Evolutionary conservation across 2,113 vertebrate genomes (phyloP).

Genomic region (Melanotaenia duboulayi): DNA sequence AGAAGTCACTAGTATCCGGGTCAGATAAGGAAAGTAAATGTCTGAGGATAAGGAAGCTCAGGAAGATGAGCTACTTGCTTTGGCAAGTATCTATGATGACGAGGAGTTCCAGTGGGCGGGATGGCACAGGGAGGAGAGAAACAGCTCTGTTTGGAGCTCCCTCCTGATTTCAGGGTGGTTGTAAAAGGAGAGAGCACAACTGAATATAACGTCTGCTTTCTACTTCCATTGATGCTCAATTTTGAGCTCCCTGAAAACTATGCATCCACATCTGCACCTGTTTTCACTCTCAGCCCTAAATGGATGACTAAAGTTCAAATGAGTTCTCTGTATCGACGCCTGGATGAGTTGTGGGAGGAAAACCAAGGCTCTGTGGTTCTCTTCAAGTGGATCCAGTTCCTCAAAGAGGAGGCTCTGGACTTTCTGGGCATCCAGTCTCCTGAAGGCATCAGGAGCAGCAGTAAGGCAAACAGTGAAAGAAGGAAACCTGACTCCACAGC

Average conservation of each 20-base stretch:
- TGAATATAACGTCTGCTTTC: constrained; percentile 88
- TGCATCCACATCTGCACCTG: constrained; percentile 87
- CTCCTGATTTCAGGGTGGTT: constrained; percentile 89
- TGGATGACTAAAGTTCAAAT: constrained; percentile 94
- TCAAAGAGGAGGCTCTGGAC: constrained; percentile 91
- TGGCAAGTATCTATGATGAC: constrained; percentile 96
- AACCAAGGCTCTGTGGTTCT: constrained; percentile 90
- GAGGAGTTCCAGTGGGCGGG: constrained; percentile 92
- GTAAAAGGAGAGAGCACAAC: constrained; percentile 85
- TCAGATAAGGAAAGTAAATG: constrained; percentile 85
- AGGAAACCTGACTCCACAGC: constrained; percentile 58
- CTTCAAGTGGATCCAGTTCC: constrained; percentile 97
- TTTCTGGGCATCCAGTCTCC: constrained; percentile 91
- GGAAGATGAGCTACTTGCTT: constrained; percentile 95
- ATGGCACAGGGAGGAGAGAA: constrained; percentile 91
- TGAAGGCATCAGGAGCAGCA: constrained; percentile 79
- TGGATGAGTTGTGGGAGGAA: constrained; percentile 94
- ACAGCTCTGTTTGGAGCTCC: constrained; percentile 89
- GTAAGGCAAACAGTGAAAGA: constrained; percentile 61
- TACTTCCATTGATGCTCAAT: constrained; percentile 93
- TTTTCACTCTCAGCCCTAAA: constrained; percentile 94
- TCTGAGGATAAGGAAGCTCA: constrained; percentile 95
- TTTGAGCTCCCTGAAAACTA: constrained; percentile 94
- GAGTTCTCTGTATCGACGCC: constrained; percentile 87
- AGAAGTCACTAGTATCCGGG: constrained; percentile 31